Base-by-base conservation (phyloP, 1,140 invertebrate species). In the Panagrolaimus sp. region DNA sequence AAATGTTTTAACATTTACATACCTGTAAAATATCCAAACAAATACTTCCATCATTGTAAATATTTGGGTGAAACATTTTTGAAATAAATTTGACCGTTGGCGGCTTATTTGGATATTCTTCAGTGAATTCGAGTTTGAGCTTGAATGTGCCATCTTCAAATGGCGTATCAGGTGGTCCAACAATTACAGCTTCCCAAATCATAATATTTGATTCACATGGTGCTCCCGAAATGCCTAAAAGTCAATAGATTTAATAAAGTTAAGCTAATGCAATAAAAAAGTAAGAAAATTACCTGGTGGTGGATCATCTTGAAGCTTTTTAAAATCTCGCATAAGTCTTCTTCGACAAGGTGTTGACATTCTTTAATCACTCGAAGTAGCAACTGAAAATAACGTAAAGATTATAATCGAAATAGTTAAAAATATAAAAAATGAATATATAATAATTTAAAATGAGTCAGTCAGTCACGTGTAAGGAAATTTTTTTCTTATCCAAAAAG, bases 121-220 rank as follows among this genome's bases (percentile, higher is more conserved):
- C 96, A 82, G 94, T 97, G 85, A 99, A 99, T 89, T 98, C 94
- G 88, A 98, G 93, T 76, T 93, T 96, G 83, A 98, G 88, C 88
- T 98, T 98, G 86, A 98, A 98, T 55, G 96, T 98, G 68, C 96
- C 96, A 89, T 98, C 95, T 88, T 98, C 96, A 87, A 98, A 98
- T 65, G 96, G 95, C 74, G 96, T 98, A 84, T 98, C 96, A 85
- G 96, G 93, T 82, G 96, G 96, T 78, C 80, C 80, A 63, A 82
- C 83, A 62, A 82, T 82, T 9, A 82, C 76, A 3, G 80, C 80
- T 52, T 82, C 79, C 80, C 80, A 82, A 17, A 71, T 62, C 67
- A 82, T 72, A 32, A 83, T 82, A 47, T 82, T 81, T 44, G 96
- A 96, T 85, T 98, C 96, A 78, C 94, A 97, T 44, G 96, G 96